Conservation (phyloP, 2,113 vertebrate genomes). For the Baryphthengus martii region DNA sequence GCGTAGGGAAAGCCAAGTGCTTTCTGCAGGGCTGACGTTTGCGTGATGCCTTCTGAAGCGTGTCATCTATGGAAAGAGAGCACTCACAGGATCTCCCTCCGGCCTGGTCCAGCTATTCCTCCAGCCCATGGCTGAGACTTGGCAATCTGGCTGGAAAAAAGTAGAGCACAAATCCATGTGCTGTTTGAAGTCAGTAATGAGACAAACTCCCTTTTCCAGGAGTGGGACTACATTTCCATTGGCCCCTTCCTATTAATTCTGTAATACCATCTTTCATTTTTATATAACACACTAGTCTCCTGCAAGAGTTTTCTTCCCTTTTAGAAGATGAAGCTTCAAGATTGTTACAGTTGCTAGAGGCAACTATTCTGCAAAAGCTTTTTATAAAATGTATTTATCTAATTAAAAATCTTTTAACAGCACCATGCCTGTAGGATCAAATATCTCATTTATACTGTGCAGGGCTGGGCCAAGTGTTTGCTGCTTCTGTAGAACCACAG, state of each 20-base stretch:
- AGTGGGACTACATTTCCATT: slow-evolving; percentile 32
- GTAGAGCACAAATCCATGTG: background rate
- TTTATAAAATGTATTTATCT: slow-evolving; percentile 70
- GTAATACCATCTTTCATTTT: slow-evolving; percentile 2
- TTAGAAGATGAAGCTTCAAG: slow-evolving; percentile 33
- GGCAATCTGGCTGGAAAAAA: slow-evolving; percentile 44
- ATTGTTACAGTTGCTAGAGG: slow-evolving; percentile 54
- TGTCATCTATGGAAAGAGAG: background rate
- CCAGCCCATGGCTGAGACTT: background rate
- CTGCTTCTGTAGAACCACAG: background rate
- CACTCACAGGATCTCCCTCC: background rate
- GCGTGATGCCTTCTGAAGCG: background rate
- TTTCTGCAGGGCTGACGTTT: background rate
- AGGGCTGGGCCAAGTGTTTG: background rate
- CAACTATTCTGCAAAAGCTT: slow-evolving; percentile 57
- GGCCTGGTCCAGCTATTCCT: background rate
- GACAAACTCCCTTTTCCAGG: slow-evolving; percentile 28
- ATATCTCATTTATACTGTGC: slow-evolving; percentile 17
- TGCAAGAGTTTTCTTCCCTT: slow-evolving; percentile 34
- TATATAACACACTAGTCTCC: background rate
- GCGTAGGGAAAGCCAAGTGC: background rate
- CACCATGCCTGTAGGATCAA: slow-evolving; percentile 35
- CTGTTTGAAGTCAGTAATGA: slow-evolving; percentile 30
- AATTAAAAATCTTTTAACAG: slow-evolving; percentile 66
- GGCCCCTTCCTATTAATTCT: slow-evolving; percentile 19